These are phyloP conservation scores for Peromyscus maniculatus DNA, from an alignment of 2,113 vertebrate genomes.

Conservation along the genomic window DNA sequence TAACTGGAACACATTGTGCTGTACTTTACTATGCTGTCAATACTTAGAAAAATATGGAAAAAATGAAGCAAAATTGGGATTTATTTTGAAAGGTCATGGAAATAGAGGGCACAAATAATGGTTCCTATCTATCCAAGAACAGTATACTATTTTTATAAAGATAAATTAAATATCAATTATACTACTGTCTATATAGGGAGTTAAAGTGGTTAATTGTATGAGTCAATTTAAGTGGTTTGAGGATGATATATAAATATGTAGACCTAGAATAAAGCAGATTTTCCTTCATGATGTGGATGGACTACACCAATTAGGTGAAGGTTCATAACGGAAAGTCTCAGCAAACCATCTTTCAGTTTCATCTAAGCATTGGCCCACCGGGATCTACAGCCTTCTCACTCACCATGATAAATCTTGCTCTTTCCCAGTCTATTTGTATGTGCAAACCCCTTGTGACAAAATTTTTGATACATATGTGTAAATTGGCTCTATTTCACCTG, in stretches of 20 bases:
- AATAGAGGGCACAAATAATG: not conserved
- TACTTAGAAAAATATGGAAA: not conserved
- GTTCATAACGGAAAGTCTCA: not conserved
- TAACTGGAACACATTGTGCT: not conserved
- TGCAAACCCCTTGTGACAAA: not conserved
- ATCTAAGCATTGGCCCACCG: rapidly evolving
- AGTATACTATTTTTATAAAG: not conserved
- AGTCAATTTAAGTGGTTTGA: not conserved
- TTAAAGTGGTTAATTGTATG: not conserved
- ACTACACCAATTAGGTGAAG: not conserved
- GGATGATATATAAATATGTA: not conserved
- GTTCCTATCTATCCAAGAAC: not conserved
- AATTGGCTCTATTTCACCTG: not conserved
- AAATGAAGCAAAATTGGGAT: not conserved
- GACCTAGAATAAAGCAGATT: not conserved
- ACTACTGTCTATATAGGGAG: not conserved
- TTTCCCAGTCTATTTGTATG: not conserved
- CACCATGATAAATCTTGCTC: not conserved
- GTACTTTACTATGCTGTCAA: not conserved
- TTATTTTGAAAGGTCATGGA: not conserved
- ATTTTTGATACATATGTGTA: not conserved
- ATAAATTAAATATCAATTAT: not conserved
- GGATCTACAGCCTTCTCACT: not conserved
- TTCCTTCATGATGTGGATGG: not conserved
- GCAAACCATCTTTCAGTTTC: not conserved